phyloP scores from a whole-genome alignment of 2,113 vertebrate species.

The Lipophrys pholis region DNA sequence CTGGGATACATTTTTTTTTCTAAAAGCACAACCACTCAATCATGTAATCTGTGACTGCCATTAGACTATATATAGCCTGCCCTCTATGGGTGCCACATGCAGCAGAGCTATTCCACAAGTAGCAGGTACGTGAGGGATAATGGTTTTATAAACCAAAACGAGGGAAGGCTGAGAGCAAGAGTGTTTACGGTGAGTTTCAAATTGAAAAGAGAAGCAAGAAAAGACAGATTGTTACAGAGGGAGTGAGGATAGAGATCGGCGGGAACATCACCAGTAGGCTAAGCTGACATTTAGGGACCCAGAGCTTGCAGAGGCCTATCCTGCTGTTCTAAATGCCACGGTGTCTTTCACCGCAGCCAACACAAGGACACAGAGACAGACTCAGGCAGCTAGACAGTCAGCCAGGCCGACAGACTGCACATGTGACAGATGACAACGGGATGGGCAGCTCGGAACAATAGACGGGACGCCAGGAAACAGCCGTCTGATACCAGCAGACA shows the following conservation, averaged over 20 bases:
- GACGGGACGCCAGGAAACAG: constrained; percentile 10
- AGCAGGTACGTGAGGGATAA: no score
- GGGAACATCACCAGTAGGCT: constrained; percentile 44
- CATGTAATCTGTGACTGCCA: no score
- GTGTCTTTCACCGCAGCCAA: constrained; percentile 47
- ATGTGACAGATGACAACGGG: constrained; percentile 20
- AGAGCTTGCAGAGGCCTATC: constrained; percentile 40
- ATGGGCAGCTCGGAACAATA: constrained; percentile 37
- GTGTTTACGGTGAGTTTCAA: constrained; percentile 9
- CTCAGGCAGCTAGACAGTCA: constrained; percentile 4
- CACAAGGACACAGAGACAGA: constrained; percentile 40
- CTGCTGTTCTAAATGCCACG: constrained; percentile 72
- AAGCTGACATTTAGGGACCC: constrained; percentile 71
- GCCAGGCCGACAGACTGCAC: constrained; percentile 27
- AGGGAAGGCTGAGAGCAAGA: no score
- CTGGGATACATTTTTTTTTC: no score
- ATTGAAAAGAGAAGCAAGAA: constrained; percentile 13
- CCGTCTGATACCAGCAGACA: constrained; percentile 10
- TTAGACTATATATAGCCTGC: no score
- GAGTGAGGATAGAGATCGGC: neutral
- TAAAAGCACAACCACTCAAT: no score
- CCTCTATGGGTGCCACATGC: no score
- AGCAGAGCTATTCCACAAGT: no score
- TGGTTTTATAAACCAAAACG: no score
- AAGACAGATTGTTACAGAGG: neutral